Evolutionary conservation across 2,888 invertebrate species (phyloP).

Genomic region (Andrena marginata): DNA sequence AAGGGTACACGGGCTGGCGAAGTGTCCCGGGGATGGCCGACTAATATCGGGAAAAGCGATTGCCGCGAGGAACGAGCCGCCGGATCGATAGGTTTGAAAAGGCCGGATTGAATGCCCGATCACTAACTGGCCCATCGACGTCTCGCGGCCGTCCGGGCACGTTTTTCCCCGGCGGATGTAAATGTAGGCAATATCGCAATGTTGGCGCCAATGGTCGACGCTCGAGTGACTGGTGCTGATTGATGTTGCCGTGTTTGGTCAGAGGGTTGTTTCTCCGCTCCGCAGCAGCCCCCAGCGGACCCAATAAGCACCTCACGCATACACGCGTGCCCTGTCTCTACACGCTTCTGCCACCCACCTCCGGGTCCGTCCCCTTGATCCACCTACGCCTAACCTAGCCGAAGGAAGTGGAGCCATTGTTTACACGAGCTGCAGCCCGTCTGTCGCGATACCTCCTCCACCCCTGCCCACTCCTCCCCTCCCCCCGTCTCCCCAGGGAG

Average conservation of each 20-base stretch:
- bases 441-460: conserved; percentile 77
- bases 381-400: conserved; percentile 68
- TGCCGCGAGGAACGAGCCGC: conserved; percentile 8
- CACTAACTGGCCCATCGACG: conserved; percentile 47
- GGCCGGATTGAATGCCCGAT: conserved; percentile 38
- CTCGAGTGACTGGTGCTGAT: conserved; percentile 85
- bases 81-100: conserved; percentile 38
- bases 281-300: conserved; percentile 82
- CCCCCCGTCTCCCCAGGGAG: conserved; percentile 59
- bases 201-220: conserved; percentile 82
- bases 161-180: conserved; percentile 74
- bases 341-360: conserved; percentile 16
- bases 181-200: conserved; percentile 83
- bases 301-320: conserved; percentile 83
- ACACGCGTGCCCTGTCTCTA: conserved; percentile 55
- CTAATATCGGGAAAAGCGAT: conserved; percentile 36
- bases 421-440: conserved; percentile 80
- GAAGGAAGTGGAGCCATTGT: conserved; percentile 78
- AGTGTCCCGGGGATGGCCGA: neutral
- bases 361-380: conserved; percentile 40
- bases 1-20: neutral
- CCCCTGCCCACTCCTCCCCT: conserved; percentile 30
- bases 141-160: conserved; percentile 47
- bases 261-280: conserved; percentile 84
- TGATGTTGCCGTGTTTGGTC: conserved; percentile 85